Percentiles rank a stretch among this genome's conserved stretches.
Conservation (phyloP, 2,797 vertebrate species). For the Garrulus glandarius region DNA sequence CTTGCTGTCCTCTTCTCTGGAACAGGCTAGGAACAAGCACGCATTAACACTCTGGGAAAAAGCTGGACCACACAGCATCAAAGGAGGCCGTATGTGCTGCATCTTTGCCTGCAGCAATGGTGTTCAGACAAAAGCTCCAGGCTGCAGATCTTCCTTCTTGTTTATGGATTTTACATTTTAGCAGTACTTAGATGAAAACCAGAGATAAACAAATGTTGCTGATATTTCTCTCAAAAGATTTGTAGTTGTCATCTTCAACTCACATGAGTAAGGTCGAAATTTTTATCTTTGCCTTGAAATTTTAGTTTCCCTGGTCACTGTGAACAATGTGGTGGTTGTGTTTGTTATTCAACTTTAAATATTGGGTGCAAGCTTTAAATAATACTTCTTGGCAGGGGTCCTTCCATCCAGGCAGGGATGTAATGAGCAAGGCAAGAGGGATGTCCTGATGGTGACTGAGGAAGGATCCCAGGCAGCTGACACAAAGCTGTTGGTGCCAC, state of each 20-base stretch:
- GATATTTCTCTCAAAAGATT: not conserved
- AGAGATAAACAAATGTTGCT: not conserved
- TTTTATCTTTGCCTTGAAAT: not conserved
- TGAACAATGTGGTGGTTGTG: not conserved
- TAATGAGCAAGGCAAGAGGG: not conserved
- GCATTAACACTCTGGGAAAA: accelerated
- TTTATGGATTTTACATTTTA: not conserved
- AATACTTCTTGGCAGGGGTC: not conserved
- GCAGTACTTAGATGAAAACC: not conserved
- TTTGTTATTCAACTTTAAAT: not conserved
- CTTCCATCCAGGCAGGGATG: not conserved
- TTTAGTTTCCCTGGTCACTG: not conserved
- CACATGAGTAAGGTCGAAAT: not conserved
- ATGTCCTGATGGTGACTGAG: not conserved
- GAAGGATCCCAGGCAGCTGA: not conserved
- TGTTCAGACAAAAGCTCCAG: not conserved
- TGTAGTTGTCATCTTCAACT: not conserved
- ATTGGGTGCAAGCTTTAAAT: not conserved
- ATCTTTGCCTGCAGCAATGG: not conserved
- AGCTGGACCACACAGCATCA: not conserved
- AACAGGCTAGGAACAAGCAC: not conserved
- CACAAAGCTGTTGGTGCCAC: not conserved
- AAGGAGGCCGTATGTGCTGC: not conserved
- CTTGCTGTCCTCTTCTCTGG: not conserved
- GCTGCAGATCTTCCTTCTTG: not conserved